Evolutionary conservation across 2,797 vertebrate genomes (phyloP), one percentile per base, ranked within the genome.

Genomic region (Lagorchestes hirsutus): DNA sequence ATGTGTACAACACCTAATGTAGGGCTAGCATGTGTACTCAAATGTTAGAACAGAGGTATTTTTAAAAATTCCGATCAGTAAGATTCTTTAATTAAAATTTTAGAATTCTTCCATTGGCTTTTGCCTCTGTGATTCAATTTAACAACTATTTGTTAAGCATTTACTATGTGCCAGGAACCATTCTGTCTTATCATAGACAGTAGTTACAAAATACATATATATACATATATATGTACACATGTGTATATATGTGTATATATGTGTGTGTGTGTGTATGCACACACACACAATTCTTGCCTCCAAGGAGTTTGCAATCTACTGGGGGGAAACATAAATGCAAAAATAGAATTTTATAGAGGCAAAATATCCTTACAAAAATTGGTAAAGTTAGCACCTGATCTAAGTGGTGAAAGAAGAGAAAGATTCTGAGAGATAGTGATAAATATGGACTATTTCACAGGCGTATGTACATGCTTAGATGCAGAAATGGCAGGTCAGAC

Each of bases 401-500:
- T 58, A 8, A 16, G 3, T n/a, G 62, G 62, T 67, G 14, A 67
- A 67, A 14, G 62, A 67, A 67, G 31, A 67, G 14, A n/a, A 67
- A 18, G 62, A n/a, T n/a, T 67, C 62, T 67, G 34, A 67, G n/a
- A n/a, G 5, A 67, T n/a, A 34, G 34, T 67, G 34, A 67, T 16
- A 67, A 67, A 16, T 62, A 62, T 56, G 74, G 18, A 90, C 34
- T 31, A 87, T 34, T 18, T 90, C 56, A 2, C 8, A 46, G 54
- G 90, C n/a, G 16, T 57, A 57, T 52, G 55, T 22, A 13, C 59
- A 34, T 54, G 1, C 27, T 11, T 27, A 0, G 34, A 3, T 14
- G 5, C 10, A 16, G 59, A n/a, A 31, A 24, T 0, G 0, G 34
- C 62, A 67, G 62, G 34, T n/a, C 3, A 0, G 9, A 40, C 1